Percentiles rank a stretch among this genome's conserved stretches.
phyloP scores from a whole-genome alignment of 2,113 vertebrate species.

The Bostrychus sinensis region DNA sequence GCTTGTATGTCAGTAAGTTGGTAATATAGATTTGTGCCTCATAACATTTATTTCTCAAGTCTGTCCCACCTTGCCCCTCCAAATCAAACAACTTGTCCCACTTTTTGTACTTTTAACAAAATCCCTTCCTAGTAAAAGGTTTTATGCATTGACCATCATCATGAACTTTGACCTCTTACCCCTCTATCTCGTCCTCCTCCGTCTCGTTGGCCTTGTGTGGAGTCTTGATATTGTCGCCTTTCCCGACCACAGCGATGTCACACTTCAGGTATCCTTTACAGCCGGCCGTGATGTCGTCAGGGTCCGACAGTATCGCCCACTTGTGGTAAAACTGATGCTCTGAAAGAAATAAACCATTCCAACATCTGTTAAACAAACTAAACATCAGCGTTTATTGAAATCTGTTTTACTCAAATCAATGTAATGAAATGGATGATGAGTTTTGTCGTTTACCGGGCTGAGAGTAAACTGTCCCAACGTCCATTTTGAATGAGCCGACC shows the following conservation, averaged over 20 bases:
- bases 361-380: background rate
- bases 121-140: too few relatives aligned
- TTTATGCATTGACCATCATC: too few relatives aligned
- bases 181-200: constrained; percentile 93
- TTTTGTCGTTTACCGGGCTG: constrained; percentile 84
- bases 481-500: constrained; percentile 96
- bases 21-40: too few relatives aligned
- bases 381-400: background rate
- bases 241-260: constrained; percentile 91
- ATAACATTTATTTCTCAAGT: too few relatives aligned
- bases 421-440: background rate
- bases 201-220: constrained; percentile 95
- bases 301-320: constrained; percentile 93
- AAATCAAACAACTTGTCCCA: too few relatives aligned
- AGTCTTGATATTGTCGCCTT: constrained; percentile 97
- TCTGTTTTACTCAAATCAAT: background rate
- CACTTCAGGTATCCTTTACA: constrained; percentile 97
- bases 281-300: constrained; percentile 91
- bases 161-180: too few relatives aligned
- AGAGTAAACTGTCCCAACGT: constrained; percentile 92
- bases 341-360: constrained; percentile 49
- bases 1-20: too few relatives aligned
- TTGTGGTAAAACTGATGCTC: constrained; percentile 98
- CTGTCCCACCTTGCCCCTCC: too few relatives aligned
- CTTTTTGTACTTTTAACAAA: too few relatives aligned